A percentile compares a stretch with the other conserved stretches of the same genome.
Conservation (phyloP, 2,888 invertebrate genomes). For the Aphidoletes aphidimyza region DNA sequence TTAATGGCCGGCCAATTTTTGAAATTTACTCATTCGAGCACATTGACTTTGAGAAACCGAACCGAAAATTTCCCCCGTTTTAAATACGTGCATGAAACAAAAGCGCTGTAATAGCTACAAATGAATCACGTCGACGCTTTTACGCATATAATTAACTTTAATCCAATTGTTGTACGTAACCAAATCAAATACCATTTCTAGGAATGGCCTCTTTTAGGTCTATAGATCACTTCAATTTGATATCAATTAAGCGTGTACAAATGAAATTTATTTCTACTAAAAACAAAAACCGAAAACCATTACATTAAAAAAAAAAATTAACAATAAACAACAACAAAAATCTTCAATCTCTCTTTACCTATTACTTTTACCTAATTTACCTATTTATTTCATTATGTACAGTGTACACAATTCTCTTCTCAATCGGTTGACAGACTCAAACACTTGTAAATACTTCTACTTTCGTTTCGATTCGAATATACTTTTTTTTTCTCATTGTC, state of each 20-base stretch:
- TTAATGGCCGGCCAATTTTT: no score
- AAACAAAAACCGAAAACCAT: no score
- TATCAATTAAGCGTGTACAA: no score
- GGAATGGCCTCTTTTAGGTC: no score
- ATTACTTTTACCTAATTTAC: neutral
- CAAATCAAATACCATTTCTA: neutral
- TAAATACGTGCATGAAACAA: no score
- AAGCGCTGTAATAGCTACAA: no score
- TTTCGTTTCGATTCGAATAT: neutral
- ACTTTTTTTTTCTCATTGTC: neutral
- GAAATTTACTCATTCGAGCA: no score
- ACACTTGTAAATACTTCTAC: conserved; percentile 22
- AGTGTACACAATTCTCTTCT: no score
- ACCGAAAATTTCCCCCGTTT: no score
- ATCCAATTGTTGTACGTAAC: neutral
- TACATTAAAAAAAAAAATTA: neutral
- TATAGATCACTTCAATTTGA: no score
- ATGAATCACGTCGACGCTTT: neutral
- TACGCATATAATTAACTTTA: neutral
- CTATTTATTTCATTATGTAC: neutral
- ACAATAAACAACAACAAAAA: neutral
- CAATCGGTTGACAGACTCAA: neutral
- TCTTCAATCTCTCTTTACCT: neutral
- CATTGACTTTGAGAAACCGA: no score
- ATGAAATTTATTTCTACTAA: no score